Evolutionary conservation across 2,888 invertebrate species (phyloP).

Genomic region (Incurvaria masculella): DNA sequence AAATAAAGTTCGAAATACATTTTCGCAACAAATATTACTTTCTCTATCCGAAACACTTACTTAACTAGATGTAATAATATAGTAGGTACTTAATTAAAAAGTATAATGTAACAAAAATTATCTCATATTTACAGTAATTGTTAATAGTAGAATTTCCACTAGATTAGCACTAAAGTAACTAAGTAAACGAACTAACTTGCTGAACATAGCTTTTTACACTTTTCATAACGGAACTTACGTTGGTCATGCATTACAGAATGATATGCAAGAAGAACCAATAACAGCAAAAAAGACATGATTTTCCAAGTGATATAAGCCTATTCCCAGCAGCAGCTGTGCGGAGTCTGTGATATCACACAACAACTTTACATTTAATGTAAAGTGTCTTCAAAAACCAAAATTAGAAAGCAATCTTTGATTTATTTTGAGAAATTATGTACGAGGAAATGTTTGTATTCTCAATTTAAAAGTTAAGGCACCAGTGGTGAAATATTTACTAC

Average conservation of each 20-base stretch:
- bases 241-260: too few relatives aligned
- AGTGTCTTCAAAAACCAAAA: too few relatives aligned
- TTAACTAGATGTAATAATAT: constrained; percentile 51
- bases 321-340: too few relatives aligned
- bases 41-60: constrained; percentile 14
- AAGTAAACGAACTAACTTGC: not conserved
- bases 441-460: not conserved
- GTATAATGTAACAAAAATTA: constrained; percentile 56
- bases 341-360: too few relatives aligned
- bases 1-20: constrained; percentile 51
- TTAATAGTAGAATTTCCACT: constrained; percentile 52
- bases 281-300: too few relatives aligned
- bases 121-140: constrained; percentile 55
- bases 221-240: too few relatives aligned
- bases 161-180: constrained; percentile 36
- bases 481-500: too few relatives aligned
- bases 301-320: too few relatives aligned
- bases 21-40: constrained; percentile 39
- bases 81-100: constrained; percentile 47
- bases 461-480: not conserved
- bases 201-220: constrained; percentile 21
- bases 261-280: too few relatives aligned
- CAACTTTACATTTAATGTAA: too few relatives aligned
- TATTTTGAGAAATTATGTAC: not conserved
- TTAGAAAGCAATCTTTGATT: constrained; percentile 14